Conservation (phyloP, 2,888 invertebrate genomes). For the Meloe dianella region DNA sequence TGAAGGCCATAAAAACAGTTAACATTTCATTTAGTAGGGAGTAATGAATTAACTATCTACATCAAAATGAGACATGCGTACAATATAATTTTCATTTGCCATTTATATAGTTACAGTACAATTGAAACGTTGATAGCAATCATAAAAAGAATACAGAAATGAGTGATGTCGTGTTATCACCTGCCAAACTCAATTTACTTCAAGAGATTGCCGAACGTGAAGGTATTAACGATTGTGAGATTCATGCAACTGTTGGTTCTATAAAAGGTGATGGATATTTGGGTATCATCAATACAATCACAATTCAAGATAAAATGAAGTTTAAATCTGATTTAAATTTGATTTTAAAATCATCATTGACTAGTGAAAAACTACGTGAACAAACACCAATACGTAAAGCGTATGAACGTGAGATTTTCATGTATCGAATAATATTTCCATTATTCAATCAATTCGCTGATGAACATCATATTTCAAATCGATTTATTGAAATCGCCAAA, state of each 20-base stretch:
- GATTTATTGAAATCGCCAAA: constrained; percentile 22
- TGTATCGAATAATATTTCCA: constrained; percentile 31
- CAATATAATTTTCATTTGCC: not conserved
- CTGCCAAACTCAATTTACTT: not conserved
- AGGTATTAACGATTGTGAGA: constrained; percentile 25
- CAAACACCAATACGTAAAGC: constrained; percentile 20
- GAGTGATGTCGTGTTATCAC: constrained; percentile 18
- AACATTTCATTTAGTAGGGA: not conserved
- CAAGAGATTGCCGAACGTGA: constrained; percentile 14
- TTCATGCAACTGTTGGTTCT: constrained; percentile 22
- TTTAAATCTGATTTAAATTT: constrained; percentile 33
- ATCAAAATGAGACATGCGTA: not conserved
- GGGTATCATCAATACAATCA: constrained; percentile 30
- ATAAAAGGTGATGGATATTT: constrained; percentile 37
- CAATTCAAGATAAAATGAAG: constrained; percentile 24
- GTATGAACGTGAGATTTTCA: constrained; percentile 29
- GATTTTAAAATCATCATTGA: constrained; percentile 42
- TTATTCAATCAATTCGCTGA: constrained; percentile 20
- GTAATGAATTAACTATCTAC: not conserved
- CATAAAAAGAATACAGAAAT: constrained; percentile 14
- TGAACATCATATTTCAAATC: not conserved
- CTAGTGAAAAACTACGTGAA: constrained; percentile 22
- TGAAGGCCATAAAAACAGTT: not conserved
- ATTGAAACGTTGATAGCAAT: not conserved
- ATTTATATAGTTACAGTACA: not conserved